Base-by-base conservation (phyloP, 2,888 invertebrate genomes). In the Mycalesis mineus region DNA sequence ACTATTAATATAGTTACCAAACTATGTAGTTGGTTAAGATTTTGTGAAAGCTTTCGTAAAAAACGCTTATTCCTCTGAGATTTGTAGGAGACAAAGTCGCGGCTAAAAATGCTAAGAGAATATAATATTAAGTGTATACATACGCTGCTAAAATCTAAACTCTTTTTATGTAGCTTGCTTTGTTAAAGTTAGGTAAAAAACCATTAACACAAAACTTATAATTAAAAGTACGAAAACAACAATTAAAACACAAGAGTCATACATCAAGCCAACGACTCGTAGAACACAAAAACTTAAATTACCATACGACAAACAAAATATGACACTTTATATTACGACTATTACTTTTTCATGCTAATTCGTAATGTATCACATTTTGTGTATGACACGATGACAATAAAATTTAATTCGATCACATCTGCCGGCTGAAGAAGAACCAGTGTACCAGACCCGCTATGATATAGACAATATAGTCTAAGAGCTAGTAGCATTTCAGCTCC, bases 301-400 rank as follows among this genome's bases (percentile, higher is more conserved):
- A 29, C 42, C 65, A 52, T 60, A 62, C 53, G 58, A 57, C 54
- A 48, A 57, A 60, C 61, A 63, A 62, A 62, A 64, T 48, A 63
- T 65, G 22, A 22, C 5, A 62, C 2, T 1, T 33, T 7, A 66
- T 71, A 69, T 77, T 80, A 77, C 85, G 86, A 85, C 84, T 79
- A 87, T 82, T 74, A 72, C 77, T 70, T 79, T 82, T 69, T 77
- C 72, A 87, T 86, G 86, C 84, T 83, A 87, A 88, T 85, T 74
- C 78, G 31, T 36, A 77, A 80, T 80, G 75, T 71, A 67, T 73
- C 64, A 68, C 70, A 74, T 76, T 67, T 62, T 64, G 63, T 66
- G 64, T 60, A 63, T 56, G 68, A 72, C 58, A 63, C 57, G 68
- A 72, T 70, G 73, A 81, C 77, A 81, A 82, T 84, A 77, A 80